Evolutionary conservation across 2,888 invertebrate genomes (phyloP).

Genomic region (Emmelina monodactyla): DNA sequence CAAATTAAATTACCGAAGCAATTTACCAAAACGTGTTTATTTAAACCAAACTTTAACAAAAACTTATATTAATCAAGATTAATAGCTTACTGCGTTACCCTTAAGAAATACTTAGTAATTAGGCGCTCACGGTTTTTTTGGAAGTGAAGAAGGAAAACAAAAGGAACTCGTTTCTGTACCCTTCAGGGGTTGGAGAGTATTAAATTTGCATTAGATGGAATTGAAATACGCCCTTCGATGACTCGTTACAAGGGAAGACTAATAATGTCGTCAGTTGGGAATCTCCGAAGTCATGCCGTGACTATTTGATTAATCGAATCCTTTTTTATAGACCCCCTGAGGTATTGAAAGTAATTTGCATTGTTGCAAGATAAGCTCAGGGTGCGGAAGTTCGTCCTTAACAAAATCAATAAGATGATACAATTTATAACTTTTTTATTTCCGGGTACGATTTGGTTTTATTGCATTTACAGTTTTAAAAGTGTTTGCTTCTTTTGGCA

Average conservation of each 20-base stretch:
- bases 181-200: slow-evolving; percentile 51
- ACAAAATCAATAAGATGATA: neutral
- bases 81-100: slow-evolving; percentile 40
- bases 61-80: slow-evolving; percentile 53
- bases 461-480: too few species aligned
- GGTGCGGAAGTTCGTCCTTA: slow-evolving; percentile 1
- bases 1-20: too few species aligned
- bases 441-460: too few species aligned
- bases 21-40: slow-evolving; percentile 20
- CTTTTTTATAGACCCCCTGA: slow-evolving; percentile 39
- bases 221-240: slow-evolving; percentile 62
- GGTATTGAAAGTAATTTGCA: slow-evolving; percentile 16
- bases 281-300: slow-evolving; percentile 53
- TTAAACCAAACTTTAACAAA: slow-evolving; percentile 22
- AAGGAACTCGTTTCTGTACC: slow-evolving; percentile 47
- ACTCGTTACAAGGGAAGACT: slow-evolving; percentile 47
- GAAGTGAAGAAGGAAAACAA: slow-evolving; percentile 39
- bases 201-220: slow-evolving; percentile 65
- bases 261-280: slow-evolving; percentile 58
- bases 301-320: slow-evolving; percentile 62
- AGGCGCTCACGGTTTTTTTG: slow-evolving; percentile 20
- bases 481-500: too few species aligned
- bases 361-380: slow-evolving; percentile 7
- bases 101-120: slow-evolving; percentile 43
- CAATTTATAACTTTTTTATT: too few species aligned